These are phyloP conservation scores for Ceratothoa steindachneri DNA, from an alignment of 2,888 invertebrate species.

Conservation along the genomic window DNA sequence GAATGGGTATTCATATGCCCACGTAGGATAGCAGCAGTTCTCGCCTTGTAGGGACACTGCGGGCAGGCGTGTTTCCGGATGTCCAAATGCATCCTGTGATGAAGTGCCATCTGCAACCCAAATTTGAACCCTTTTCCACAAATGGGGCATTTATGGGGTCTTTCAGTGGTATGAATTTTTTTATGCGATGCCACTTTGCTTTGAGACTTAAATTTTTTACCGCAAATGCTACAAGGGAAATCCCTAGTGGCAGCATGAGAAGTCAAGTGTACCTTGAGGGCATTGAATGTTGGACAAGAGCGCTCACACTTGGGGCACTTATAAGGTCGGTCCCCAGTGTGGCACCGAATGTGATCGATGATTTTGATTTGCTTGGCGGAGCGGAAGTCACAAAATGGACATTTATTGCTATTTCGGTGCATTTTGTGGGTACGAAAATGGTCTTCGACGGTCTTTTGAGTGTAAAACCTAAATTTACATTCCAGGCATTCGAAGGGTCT, in stretches of 20 bases:
- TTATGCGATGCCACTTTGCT: neutral
- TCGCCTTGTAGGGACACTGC: neutral
- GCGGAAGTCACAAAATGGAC: neutral
- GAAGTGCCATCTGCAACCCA: neutral
- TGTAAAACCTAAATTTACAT: conserved; percentile 1
- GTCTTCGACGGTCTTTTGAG: neutral
- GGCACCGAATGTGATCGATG: neutral
- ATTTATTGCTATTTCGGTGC: neutral
- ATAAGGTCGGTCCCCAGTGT: neutral
- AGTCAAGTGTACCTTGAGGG: neutral
- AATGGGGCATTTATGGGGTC: conserved; percentile 1
- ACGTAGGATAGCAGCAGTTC: neutral
- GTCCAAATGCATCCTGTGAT: conserved; percentile 7
- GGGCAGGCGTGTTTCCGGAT: neutral
- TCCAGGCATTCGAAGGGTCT: neutral
- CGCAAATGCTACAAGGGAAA: neutral
- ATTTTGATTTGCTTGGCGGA: neutral
- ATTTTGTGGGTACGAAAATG: neutral
- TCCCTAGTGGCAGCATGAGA: neutral
- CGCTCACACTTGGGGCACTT: neutral
- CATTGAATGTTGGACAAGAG: neutral
- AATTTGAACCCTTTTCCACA: neutral
- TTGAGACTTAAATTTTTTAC: neutral
- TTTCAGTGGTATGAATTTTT: neutral
- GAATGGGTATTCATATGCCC: neutral